Evolutionary conservation across 92 coral and sea anemone species (phyloP).

Genomic region (Scolanthus callimorphus): DNA sequence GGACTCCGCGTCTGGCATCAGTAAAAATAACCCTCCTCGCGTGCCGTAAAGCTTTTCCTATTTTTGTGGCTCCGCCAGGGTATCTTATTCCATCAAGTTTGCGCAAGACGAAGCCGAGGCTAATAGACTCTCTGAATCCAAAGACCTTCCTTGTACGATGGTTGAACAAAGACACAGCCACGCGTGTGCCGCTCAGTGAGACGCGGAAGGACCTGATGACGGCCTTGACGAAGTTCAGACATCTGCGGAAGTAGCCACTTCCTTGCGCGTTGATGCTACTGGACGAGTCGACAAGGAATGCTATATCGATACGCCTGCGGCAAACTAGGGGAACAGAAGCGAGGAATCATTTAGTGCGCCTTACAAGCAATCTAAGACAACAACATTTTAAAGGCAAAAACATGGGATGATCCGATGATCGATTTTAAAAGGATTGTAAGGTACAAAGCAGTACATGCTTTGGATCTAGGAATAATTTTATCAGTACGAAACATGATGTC

Average conservation of each 20-base stretch:
- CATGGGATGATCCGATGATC: too few relatives aligned
- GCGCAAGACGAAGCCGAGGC: constrained; percentile 7
- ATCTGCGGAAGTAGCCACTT: constrained; percentile 64
- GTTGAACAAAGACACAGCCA: constrained; percentile 57
- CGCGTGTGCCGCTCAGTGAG: constrained; percentile 49
- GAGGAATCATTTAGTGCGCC: too few relatives aligned
- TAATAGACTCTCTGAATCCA: constrained; percentile 39
- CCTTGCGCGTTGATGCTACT: constrained; percentile 67
- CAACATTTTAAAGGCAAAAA: too few relatives aligned
- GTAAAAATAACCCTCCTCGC: constrained; percentile 34
- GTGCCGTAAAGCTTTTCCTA: constrained; percentile 45
- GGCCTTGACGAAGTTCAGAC: constrained; percentile 57
- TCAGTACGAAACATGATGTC: too few relatives aligned
- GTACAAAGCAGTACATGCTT: too few relatives aligned
- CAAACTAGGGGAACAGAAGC: constrained; percentile 15
- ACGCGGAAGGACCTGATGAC: constrained; percentile 58
- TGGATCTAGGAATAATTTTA: too few relatives aligned
- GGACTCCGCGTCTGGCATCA: constrained; percentile 25
- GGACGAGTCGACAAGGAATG: constrained; percentile 75
- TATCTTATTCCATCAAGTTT: constrained; percentile 54
- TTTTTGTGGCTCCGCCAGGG: constrained; percentile 70
- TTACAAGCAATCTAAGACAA: too few relatives aligned
- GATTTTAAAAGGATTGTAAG: too few relatives aligned
- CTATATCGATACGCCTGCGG: constrained; percentile 43
- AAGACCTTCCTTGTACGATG: constrained; percentile 45